Evolutionary conservation across 2,797 vertebrate species (phyloP).

Genomic region (Peromyscus eremicus): DNA sequence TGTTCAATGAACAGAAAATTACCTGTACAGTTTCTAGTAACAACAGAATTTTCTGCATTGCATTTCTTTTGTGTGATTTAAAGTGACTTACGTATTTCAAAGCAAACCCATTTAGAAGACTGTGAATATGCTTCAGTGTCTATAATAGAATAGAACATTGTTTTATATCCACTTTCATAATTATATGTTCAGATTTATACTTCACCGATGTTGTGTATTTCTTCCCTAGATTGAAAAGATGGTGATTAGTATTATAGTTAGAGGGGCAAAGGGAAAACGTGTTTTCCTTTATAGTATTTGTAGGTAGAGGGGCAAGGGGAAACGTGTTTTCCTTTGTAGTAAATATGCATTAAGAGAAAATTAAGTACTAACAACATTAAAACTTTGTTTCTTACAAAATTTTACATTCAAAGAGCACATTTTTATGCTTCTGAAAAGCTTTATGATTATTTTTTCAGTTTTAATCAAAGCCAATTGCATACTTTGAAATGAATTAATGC

Average conservation of each 20-base stretch:
- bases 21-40: slow-evolving; percentile 11
- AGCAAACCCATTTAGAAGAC: not conserved
- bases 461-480: slow-evolving; percentile 35
- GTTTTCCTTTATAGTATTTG: not conserved
- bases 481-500: slow-evolving; percentile 36
- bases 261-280: not conserved
- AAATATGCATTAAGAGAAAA: not conserved
- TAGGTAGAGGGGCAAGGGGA: not conserved
- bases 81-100: slow-evolving; percentile 67
- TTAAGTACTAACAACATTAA: not conserved
- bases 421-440: not conserved
- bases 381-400: not conserved
- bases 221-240: not conserved
- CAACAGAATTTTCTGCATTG: not conserved
- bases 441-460: not conserved
- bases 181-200: not conserved
- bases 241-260: not conserved
- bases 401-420: slow-evolving; percentile 6
- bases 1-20: slow-evolving; percentile 38
- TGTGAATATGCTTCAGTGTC: slow-evolving; percentile 36
- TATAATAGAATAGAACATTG: not conserved
- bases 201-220: not conserved
- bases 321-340: slow-evolving; percentile 15
- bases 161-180: not conserved
- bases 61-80: not conserved